Evolutionary conservation across 2,888 invertebrate species (phyloP).

Genomic region (Diaphora mendica): DNA sequence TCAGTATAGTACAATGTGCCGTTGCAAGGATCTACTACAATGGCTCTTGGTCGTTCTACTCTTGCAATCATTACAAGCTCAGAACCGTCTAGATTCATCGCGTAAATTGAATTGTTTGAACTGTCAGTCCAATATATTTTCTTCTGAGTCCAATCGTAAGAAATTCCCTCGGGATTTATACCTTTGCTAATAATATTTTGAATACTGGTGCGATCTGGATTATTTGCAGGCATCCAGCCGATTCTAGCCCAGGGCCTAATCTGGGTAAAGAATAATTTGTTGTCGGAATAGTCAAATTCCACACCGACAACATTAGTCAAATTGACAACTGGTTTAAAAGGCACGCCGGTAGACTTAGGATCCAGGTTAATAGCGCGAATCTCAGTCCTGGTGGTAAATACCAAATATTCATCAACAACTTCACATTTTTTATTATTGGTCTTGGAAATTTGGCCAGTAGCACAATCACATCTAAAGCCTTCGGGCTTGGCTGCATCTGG

Average conservation of each 20-base stretch:
- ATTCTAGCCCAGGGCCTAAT: constrained; percentile 96
- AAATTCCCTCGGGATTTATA: constrained; percentile 97
- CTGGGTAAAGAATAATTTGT: constrained; percentile 96
- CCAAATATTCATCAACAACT: constrained; percentile 94
- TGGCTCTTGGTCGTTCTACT: constrained; percentile 97
- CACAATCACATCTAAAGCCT: constrained; percentile 94
- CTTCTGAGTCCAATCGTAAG: constrained; percentile 99
- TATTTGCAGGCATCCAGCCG: constrained; percentile 91
- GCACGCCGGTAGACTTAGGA: constrained; percentile 92
- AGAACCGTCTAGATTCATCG: constrained; percentile 96
- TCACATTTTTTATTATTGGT: constrained; percentile 91
- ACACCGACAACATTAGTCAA: constrained; percentile 97
- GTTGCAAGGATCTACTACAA: constrained; percentile 98
- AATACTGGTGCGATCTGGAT: constrained; percentile 88
- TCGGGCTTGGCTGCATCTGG: constrained; percentile 84
- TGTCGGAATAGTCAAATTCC: constrained; percentile 97
- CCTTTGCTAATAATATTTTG: constrained; percentile 91
- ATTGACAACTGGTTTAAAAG: constrained; percentile 94
- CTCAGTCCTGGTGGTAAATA: constrained; percentile 97
- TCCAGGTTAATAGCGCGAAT: constrained; percentile 96
- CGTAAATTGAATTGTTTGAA: constrained; percentile 96
- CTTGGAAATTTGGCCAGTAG: constrained; percentile 91
- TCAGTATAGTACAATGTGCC: constrained; percentile 98
- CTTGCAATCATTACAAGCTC: constrained; percentile 96
- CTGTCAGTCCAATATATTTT: constrained; percentile 99